These are phyloP conservation scores for Amphimallon solstitiale DNA, from an alignment of 2,888 invertebrate genomes.

Conservation along the genomic window DNA sequence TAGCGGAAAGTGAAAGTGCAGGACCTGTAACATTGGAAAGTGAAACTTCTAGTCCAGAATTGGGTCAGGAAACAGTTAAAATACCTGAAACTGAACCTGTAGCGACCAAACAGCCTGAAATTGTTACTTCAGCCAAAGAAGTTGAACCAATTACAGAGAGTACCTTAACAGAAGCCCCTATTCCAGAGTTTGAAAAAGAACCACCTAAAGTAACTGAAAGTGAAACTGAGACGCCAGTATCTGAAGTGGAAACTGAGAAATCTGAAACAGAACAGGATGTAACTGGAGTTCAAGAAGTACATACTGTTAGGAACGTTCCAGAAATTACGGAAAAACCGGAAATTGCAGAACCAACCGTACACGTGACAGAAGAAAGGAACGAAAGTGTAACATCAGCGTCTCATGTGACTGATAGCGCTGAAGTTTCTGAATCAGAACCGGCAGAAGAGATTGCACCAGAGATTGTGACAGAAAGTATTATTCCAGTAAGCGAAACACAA, in stretches of 20 bases:
- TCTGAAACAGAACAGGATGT: conserved; percentile 34
- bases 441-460: conserved; percentile 19
- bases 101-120: conserved; percentile 1
- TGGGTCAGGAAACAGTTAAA: conserved; percentile 32
- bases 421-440: not conserved
- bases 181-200: conserved; percentile 18
- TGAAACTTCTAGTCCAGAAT: conserved; percentile 32
- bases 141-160: conserved; percentile 30
- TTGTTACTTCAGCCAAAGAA: conserved; percentile 5
- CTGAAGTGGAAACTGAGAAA: conserved; percentile 33
- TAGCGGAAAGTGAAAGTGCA: not conserved
- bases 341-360: not conserved
- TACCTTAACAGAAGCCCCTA: not conserved
- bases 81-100: conserved; percentile 20
- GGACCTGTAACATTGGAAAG: not conserved
- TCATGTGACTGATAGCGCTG: conserved; percentile 1
- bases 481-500: conserved; percentile 14
- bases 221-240: conserved; percentile 8
- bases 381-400: not conserved
- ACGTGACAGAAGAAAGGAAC: not conserved
- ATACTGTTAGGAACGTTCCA: conserved; percentile 3
- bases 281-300: conserved; percentile 14
- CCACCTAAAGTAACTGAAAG: conserved; percentile 14
- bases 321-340: conserved; percentile 3
- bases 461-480: conserved; percentile 8